A percentile compares a stretch with the other conserved stretches of the same genome.
These are phyloP conservation scores for Gobio gobio DNA, from an alignment of 2,113 vertebrate species.

Conservation along the genomic window DNA sequence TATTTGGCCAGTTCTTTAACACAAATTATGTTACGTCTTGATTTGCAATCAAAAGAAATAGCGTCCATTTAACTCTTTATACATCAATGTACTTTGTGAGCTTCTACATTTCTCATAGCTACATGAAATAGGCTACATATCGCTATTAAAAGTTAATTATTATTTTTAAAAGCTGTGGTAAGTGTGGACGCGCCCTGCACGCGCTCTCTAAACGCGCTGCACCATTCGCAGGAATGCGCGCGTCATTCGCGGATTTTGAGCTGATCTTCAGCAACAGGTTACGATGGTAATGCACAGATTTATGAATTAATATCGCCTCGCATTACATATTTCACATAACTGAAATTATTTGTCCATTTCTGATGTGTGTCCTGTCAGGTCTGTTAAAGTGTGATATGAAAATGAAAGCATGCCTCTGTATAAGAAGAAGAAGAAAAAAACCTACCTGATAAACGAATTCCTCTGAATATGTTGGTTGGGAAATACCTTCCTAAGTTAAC, in stretches of 20 bases:
- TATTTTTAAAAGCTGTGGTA: neutral
- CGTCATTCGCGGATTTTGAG: neutral
- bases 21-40: neutral
- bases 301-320: neutral
- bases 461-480: neutral
- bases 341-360: neutral
- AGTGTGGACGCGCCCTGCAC: neutral
- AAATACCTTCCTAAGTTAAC: neutral
- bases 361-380: neutral
- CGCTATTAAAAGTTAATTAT: neutral
- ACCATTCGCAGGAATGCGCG: neutral
- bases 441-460: slow-evolving; percentile 20
- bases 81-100: neutral
- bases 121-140: neutral
- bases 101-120: neutral
- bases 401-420: neutral
- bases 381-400: neutral
- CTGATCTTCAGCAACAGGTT: slow-evolving; percentile 17
- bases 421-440: neutral
- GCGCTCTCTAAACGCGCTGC: neutral
- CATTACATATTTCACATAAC: neutral
- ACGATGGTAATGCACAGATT: neutral
- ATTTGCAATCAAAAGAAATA: neutral
- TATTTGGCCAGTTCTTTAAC: neutral
- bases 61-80: neutral